These are phyloP conservation scores for Centruroides sculpturatus DNA, from an alignment of 1,140 invertebrate species.

Conservation along the genomic window DNA sequence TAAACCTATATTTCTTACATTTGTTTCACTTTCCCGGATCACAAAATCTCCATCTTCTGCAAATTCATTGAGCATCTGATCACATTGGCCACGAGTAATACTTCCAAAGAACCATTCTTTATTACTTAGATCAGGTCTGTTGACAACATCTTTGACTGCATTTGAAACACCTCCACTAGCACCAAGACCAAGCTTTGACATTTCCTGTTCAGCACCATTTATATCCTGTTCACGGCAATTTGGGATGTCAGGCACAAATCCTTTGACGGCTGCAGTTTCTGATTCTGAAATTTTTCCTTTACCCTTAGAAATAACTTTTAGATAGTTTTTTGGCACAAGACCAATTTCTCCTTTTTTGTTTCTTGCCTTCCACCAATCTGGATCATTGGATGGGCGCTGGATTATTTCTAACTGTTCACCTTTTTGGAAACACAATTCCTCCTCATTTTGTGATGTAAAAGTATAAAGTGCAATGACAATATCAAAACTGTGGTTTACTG, in stretches of 20 bases:
- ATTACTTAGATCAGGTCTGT: constrained; percentile 51
- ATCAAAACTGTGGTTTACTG: constrained; percentile 41
- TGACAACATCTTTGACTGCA: constrained; percentile 11
- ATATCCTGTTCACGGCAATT: too few relatives aligned
- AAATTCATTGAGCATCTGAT: constrained; percentile 80
- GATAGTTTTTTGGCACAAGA: constrained; percentile 90
- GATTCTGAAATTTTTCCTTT: background rate
- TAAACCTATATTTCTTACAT: constrained; percentile 49
- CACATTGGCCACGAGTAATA: constrained; percentile 87
- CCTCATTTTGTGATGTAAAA: constrained; percentile 87
- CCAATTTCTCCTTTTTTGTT: constrained; percentile 80
- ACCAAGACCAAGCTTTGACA: constrained; percentile 8
- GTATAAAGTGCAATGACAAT: constrained; percentile 88
- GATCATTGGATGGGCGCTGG: constrained; percentile 86
- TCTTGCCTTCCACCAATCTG: constrained; percentile 94
- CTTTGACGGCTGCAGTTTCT: constrained; percentile 1
- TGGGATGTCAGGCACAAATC: background rate
- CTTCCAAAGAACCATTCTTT: constrained; percentile 95
- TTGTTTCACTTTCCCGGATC: constrained; percentile 95
- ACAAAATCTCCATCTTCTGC: constrained; percentile 96
- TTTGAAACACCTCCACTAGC: constrained; percentile 9
- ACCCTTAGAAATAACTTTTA: constrained; percentile 42
- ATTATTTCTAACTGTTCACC: constrained; percentile 87
- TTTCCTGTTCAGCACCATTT: constrained; percentile 2
- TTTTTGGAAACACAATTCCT: constrained; percentile 93